Percentiles rank a stretch among this genome's conserved stretches.
Conservation (phyloP, 2,113 vertebrate species). For the Motacilla tschutschensis region DNA sequence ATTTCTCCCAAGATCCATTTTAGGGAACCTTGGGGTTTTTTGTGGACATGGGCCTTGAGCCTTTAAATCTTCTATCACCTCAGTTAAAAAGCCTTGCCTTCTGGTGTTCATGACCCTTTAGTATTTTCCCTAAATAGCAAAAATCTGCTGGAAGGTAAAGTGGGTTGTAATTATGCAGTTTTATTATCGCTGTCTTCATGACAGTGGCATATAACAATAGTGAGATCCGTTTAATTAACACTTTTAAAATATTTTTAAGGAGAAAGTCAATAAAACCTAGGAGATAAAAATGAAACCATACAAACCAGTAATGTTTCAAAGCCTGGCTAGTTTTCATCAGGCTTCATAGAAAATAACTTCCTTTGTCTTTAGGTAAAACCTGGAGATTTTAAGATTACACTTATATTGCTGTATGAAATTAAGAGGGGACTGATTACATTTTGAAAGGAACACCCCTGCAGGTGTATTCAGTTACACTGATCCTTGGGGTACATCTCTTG, state of each 20-base stretch:
- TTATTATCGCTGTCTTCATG: neutral
- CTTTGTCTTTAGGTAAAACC: neutral
- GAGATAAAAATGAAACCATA: neutral
- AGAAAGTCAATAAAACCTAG: neutral
- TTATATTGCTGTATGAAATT: neutral
- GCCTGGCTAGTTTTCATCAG: neutral
- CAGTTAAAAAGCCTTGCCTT: neutral
- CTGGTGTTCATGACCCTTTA: neutral
- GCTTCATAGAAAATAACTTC: neutral
- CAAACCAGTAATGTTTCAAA: neutral
- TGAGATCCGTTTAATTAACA: neutral
- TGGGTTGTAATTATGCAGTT: neutral
- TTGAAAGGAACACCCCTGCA: neutral
- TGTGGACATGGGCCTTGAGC: neutral
- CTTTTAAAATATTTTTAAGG: neutral
- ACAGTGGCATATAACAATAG: neutral
- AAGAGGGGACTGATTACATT: neutral
- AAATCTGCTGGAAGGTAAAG: neutral
- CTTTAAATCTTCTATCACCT: neutral
- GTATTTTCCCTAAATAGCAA: neutral
- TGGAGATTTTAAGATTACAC: neutral
- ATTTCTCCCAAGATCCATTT: constrained; percentile 33
- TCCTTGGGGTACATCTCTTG: neutral
- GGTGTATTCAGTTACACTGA: neutral
- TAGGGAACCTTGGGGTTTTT: neutral